Evolutionary conservation across 2,797 vertebrate genomes (phyloP).

Genomic region (Macrochelys suwanniensis): DNA sequence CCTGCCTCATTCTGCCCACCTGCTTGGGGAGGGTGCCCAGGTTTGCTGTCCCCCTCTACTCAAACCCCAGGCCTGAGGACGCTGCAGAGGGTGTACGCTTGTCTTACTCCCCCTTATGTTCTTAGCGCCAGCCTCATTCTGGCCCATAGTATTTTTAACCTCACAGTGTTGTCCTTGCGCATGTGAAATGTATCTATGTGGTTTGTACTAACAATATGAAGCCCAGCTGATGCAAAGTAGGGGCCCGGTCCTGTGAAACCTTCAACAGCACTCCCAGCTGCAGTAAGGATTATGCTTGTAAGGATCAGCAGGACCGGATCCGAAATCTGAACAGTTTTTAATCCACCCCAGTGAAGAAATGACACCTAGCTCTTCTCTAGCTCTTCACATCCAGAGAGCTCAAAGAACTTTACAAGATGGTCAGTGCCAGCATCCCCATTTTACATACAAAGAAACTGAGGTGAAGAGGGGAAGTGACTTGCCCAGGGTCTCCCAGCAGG

Average conservation of each 20-base stretch:
- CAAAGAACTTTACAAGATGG: background rate
- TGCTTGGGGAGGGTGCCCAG: background rate
- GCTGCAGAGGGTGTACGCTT: too few species aligned
- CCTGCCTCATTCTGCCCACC: background rate
- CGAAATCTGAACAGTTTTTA: background rate
- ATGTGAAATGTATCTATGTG: background rate
- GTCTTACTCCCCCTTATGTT: background rate
- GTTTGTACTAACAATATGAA: background rate
- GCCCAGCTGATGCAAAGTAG: rapidly evolving
- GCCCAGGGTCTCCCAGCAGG: background rate
- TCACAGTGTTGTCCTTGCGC: background rate
- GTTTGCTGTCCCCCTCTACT: background rate
- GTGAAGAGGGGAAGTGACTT: rapidly evolving
- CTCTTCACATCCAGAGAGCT: background rate
- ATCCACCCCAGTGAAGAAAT: background rate
- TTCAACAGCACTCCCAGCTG: rapidly evolving
- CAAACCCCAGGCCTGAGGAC: too few species aligned
- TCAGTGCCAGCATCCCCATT: rapidly evolving
- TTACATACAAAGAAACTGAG: rapidly evolving
- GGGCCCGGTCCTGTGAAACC: rapidly evolving
- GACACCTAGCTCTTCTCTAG: rapidly evolving
- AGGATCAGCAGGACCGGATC: rapidly evolving
- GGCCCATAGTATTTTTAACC: background rate
- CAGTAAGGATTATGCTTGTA: background rate
- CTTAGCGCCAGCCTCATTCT: background rate